These are phyloP conservation scores for Limnephilus auricula DNA, from an alignment of 2,888 invertebrate genomes.

Conservation along the genomic window DNA sequence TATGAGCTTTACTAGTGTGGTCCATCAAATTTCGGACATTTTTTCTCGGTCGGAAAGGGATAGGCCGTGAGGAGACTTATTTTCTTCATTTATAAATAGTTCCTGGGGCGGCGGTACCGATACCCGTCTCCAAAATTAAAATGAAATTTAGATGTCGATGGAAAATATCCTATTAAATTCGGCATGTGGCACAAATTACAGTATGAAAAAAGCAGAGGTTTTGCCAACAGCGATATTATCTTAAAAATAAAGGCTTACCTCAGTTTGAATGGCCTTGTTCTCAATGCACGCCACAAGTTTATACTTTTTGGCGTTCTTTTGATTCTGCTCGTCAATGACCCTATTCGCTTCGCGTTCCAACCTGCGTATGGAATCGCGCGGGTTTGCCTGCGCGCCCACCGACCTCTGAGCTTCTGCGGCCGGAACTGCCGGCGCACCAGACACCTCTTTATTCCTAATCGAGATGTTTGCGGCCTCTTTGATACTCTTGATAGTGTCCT, in stretches of 20 bases:
- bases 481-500: slow-evolving; percentile 20
- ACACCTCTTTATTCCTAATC: neutral
- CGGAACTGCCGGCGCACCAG: neutral
- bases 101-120: too few relatives aligned
- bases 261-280: slow-evolving; percentile 57
- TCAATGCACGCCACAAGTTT: slow-evolving; percentile 68
- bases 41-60: too few relatives aligned
- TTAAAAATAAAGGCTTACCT: slow-evolving; percentile 28
- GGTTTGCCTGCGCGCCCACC: neutral
- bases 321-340: slow-evolving; percentile 47
- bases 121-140: too few relatives aligned
- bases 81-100: too few relatives aligned
- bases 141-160: too few relatives aligned
- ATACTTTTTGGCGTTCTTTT: slow-evolving; percentile 40
- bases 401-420: neutral
- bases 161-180: neutral
- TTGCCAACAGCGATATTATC: too few relatives aligned
- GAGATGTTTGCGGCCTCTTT: slow-evolving; percentile 4
- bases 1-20: too few relatives aligned
- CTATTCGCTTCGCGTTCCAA: neutral
- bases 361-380: neutral
- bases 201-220: neutral
- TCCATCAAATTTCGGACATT: too few relatives aligned
- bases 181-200: neutral
- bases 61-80: too few relatives aligned